Evolutionary conservation across 1,140 invertebrate genomes (phyloP).

Genomic region (Papilio machaon): DNA sequence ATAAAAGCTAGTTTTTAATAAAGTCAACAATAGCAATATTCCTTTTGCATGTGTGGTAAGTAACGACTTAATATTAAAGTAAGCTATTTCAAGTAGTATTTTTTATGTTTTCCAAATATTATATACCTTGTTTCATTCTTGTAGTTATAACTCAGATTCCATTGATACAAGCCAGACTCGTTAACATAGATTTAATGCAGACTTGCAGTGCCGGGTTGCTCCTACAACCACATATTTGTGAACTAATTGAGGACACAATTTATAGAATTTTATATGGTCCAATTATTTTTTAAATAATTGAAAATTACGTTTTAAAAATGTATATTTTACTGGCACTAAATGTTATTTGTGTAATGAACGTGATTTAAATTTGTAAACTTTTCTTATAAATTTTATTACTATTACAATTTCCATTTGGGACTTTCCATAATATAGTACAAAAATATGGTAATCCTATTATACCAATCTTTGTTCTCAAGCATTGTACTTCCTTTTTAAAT

Average conservation of each 20-base stretch:
- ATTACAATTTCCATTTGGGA: not conserved
- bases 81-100: not conserved
- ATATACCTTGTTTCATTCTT: not conserved
- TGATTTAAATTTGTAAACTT: no score
- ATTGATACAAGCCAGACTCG: not conserved
- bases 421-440: not conserved
- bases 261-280: not conserved
- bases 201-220: not conserved
- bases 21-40: no score
- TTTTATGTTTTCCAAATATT: not conserved
- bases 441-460: not conserved
- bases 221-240: not conserved
- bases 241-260: not conserved
- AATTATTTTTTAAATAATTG: not conserved
- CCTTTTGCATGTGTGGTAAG: no score
- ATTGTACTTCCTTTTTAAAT: conserved; percentile 9
- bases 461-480: conserved; percentile 15
- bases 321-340: not conserved
- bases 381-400: no score
- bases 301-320: not conserved
- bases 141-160: conserved; percentile 6
- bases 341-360: no score
- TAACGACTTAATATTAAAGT: no score
- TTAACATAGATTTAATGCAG: not conserved
- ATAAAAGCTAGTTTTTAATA: no score